These are phyloP conservation scores for Thalassarche chlororhynchos DNA, from an alignment of 2,113 vertebrate genomes.

Conservation along the genomic window DNA sequence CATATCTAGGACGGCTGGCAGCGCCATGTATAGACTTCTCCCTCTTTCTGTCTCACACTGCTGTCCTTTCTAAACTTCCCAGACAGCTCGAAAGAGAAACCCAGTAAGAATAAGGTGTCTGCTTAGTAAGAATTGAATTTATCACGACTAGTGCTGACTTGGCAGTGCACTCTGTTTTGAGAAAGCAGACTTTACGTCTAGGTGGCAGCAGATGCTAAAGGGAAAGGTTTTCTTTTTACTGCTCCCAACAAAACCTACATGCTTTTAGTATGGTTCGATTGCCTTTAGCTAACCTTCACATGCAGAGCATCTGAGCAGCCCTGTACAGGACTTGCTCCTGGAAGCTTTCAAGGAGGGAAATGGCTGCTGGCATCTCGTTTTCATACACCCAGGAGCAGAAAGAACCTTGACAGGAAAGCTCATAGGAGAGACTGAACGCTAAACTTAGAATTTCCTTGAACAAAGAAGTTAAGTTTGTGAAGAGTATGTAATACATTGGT, in stretches of 20 bases:
- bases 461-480: not conserved
- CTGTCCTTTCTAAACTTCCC: not conserved
- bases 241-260: not conserved
- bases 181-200: not conserved
- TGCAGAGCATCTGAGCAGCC: not conserved
- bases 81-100: not conserved
- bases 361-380: not conserved
- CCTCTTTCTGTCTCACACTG: not conserved
- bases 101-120: not conserved
- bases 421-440: not conserved
- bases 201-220: not conserved
- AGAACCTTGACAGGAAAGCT: not conserved
- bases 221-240: not conserved
- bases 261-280: accelerated
- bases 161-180: not conserved
- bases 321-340: not conserved
- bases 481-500: not conserved
- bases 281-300: not conserved
- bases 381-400: not conserved
- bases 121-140: not conserved
- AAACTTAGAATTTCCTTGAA: not conserved
- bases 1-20: not conserved
- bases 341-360: not conserved
- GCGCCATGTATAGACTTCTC: accelerated
- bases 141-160: not conserved